These are phyloP conservation scores for Adineta ricciae DNA, from an alignment of 2,888 invertebrate genomes.

Conservation along the genomic window DNA sequence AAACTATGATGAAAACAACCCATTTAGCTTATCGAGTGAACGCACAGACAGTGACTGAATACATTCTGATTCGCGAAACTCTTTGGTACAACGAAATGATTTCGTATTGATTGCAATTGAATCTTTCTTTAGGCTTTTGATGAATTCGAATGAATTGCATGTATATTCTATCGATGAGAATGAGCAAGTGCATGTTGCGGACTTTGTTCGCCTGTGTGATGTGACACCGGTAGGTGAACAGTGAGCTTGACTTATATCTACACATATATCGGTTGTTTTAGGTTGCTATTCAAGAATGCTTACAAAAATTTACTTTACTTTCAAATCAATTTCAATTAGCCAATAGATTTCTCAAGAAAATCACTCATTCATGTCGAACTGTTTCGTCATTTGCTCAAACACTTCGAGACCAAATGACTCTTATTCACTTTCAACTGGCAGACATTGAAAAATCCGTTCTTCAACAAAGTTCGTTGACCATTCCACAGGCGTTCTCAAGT, in stretches of 20 bases:
- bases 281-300: slow-evolving; percentile 2
- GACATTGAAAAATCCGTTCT: not conserved
- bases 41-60: not conserved
- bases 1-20: not conserved
- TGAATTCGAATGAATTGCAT: not conserved
- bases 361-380: not conserved
- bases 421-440: not conserved
- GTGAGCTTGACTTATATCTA: not conserved
- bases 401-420: not conserved
- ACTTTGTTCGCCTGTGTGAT: slow-evolving; percentile 4
- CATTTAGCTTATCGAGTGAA: slow-evolving; percentile 18
- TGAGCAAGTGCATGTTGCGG: not conserved
- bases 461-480: not conserved
- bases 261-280: not conserved
- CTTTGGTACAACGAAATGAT: not conserved
- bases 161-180: not conserved
- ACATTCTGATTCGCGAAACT: slow-evolving; percentile 18
- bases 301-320: not conserved
- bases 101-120: too few relatives aligned
- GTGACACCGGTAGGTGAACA: not conserved
- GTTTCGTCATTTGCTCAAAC: not conserved
- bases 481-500: not conserved
- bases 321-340: slow-evolving; percentile 16
- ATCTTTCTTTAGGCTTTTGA: not conserved
- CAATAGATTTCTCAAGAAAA: not conserved